Base-by-base conservation (phyloP, 2,797 vertebrate species). In the Chromobotia macracanthus region DNA sequence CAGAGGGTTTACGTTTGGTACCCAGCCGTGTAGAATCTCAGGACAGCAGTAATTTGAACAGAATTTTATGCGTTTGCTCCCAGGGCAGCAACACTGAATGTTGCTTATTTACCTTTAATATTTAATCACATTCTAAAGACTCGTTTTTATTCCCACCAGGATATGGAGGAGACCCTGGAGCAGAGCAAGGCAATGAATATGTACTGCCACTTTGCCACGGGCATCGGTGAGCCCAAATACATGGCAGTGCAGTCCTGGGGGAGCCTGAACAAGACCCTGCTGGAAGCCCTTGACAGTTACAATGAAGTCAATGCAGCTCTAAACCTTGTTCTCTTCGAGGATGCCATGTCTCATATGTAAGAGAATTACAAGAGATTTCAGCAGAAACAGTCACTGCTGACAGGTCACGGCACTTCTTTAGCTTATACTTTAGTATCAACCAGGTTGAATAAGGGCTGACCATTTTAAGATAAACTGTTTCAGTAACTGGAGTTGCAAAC, bases 321-420 rank as follows among this genome's bases (percentile, higher is more conserved):
- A 86, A 95, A 92, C 90, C 89, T 99, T 80, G 96, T 98, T 19
- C 93, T 99, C 23, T 99, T 98, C 80, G 96, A 98, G 86, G 97
- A 98, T 0, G 97, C 97, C 85, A 94, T 98, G 94, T 89, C 90
- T 83, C 97, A 99, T 0, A 86, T 99, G 97, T 99, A 91, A 96
- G 96, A 19, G 44, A 12, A 8, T 10, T 6, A 55, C 19, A 67
- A 25, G 48, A n/a, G 21, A 55, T 21, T 70, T 46, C 5, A 46
- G 18, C 51, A 51, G 41, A 18, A 63, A 28, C 38, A 1, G n/a
- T 51, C 60, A 35, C n/a, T 21, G 55, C 58, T 46, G 35, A 51
- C 38, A 69, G 6, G 46, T 41, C 69, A 67, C 7, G 12, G 15
- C 9, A 13, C 19, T 12, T 5, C 53, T 75, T 10, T 53, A 46